Base-by-base conservation (phyloP, 1,140 invertebrate species). In the Chironomus tepperi region DNA sequence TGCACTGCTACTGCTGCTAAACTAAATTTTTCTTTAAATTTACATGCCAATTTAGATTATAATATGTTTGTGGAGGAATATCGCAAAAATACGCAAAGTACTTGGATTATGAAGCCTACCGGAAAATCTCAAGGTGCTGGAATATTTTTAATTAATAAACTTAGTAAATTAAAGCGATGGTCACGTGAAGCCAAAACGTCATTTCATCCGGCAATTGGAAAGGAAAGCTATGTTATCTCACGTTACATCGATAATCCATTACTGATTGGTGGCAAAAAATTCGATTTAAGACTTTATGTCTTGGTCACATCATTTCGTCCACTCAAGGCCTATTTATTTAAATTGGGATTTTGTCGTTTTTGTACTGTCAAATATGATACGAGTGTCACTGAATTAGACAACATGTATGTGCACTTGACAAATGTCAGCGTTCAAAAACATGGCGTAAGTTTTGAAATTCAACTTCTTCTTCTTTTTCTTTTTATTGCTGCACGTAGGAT, bases 41-140 rank as follows among this genome's bases (percentile, higher is more conserved):
- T 43, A 15, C 18, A 34, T 73, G 24, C 21, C 15, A 73, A 72
- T 34, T 18, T 21, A 83, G 92, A 98, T 83, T 97, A 97, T 79
- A 97, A 97, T 80, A 91, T 97, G 88, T 97, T 98, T 83, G 93
- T 96, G 0, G 94, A 98, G 80, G 95, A 98, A 80, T 98, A 97
- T 81, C 83, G 91, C 70, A 96, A 95, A 81, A 93, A 92, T 75
- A 95, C 95, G 0, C 89, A 94, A 77, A 94, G 92, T 75, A 97
- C 95, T 0, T 98, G 95, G 95, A 98, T 98, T 75, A 97, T 98
- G 93, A 98, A 98, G 81, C 96, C 96, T 0, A 96, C 94, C 80
- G 95, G 94, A 19, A 92, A 94, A 81, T 95, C 93, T 12, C 93
- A 95, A 82, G 93, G 92, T 0, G 88, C 91, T 6, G 93, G 93